Conservation (phyloP, 1,140 invertebrate genomes). For the Cyclina sinensis region DNA sequence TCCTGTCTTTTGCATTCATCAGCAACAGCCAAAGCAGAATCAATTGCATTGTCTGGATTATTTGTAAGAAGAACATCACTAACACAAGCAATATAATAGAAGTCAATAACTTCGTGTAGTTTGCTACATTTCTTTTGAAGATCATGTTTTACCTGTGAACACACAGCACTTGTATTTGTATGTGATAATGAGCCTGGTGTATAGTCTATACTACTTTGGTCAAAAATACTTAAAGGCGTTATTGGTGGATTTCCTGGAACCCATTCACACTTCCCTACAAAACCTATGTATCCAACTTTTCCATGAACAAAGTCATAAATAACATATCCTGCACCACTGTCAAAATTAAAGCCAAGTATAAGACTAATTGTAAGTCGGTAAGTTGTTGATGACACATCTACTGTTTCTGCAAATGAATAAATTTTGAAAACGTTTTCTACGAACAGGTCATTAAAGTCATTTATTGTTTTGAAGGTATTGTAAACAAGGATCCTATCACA, state of each 20-base stretch:
- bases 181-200: background rate
- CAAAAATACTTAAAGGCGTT: background rate
- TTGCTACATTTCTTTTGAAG: conserved; percentile 2
- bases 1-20: conserved; percentile 9
- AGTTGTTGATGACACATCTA: background rate
- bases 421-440: background rate
- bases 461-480: background rate
- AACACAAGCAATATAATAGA: conserved; percentile 35
- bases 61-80: conserved; percentile 24
- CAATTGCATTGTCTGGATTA: conserved; percentile 31
- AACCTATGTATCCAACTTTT: background rate
- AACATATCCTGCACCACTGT: conserved; percentile 38
- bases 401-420: background rate
- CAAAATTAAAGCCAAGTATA: conserved; percentile 51
- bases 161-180: background rate
- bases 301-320: conserved; percentile 42
- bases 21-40: conserved; percentile 11
- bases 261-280: conserved; percentile 1
- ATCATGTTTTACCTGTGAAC: background rate
- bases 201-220: background rate
- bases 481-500: conserved; percentile 48
- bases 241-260: conserved; percentile 54
- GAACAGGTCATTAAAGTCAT: conserved; percentile 12
- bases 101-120: background rate
- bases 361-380: background rate